Percentiles rank a stretch among this genome's conserved stretches.
phyloP scores from a whole-genome alignment of 1,140 invertebrate genomes.

The Papilio aristodemus region DNA sequence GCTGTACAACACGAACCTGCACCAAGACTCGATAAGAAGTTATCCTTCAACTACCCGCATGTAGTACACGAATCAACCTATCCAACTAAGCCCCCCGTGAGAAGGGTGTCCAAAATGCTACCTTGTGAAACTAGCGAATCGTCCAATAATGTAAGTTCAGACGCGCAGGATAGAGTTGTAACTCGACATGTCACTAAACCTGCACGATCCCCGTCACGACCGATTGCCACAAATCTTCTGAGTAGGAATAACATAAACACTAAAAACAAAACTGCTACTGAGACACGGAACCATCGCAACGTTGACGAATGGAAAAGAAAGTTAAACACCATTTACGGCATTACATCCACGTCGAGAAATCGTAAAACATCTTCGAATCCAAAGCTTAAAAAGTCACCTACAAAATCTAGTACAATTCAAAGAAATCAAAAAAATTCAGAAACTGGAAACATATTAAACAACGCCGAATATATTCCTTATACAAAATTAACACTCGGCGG shows the following conservation, averaged over 20 bases:
- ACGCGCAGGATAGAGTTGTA: slow-evolving; percentile 40
- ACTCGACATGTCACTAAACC: slow-evolving; percentile 37
- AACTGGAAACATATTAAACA: slow-evolving; percentile 49
- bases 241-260: slow-evolving; percentile 38
- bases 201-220: neutral
- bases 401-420: slow-evolving; percentile 36
- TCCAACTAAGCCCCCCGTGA: slow-evolving; percentile 37
- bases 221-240: slow-evolving; percentile 12
- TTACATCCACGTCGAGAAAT: slow-evolving; percentile 42
- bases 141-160: slow-evolving; percentile 49
- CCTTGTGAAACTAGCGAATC: slow-evolving; percentile 65
- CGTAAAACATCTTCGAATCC: slow-evolving; percentile 39
- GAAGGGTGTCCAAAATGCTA: slow-evolving; percentile 65
- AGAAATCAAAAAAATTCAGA: slow-evolving; percentile 37
- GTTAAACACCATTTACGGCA: slow-evolving; percentile 61
- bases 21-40: slow-evolving; percentile 26
- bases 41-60: neutral
- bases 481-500: slow-evolving; percentile 75
- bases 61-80: neutral
- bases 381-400: slow-evolving; percentile 33
- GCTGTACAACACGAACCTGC: slow-evolving; percentile 52
- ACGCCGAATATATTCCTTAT: slow-evolving; percentile 75
- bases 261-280: slow-evolving; percentile 39
- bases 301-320: slow-evolving; percentile 67
- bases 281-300: slow-evolving; percentile 36